Conservation (phyloP, 2,113 vertebrate genomes). For the Istiophorus platypterus region DNA sequence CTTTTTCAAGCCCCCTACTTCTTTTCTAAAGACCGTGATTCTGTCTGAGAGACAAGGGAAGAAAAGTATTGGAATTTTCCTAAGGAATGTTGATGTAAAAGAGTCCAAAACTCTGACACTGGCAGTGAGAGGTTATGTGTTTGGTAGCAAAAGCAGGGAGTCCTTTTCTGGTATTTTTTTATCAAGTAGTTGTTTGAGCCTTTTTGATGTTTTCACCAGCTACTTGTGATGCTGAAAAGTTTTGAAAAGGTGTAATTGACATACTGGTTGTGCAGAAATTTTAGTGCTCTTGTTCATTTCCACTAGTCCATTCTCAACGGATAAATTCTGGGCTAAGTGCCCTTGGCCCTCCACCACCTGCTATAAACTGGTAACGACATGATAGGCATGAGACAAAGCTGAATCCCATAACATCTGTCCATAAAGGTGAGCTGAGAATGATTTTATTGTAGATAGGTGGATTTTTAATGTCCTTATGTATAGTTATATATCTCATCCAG, state of each 20-base stretch:
- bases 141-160: slow-evolving; percentile 14
- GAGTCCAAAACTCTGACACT: slow-evolving; percentile 50
- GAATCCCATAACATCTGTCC: slow-evolving; percentile 65
- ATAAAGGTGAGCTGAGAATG: slow-evolving; percentile 66
- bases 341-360: slow-evolving; percentile 54
- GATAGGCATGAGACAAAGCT: slow-evolving; percentile 58
- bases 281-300: background rate
- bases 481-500: slow-evolving; percentile 65
- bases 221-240: background rate
- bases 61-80: slow-evolving; percentile 77
- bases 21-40: slow-evolving; percentile 78
- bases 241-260: background rate
- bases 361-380: slow-evolving; percentile 48
- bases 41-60: slow-evolving; percentile 73
- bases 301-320: background rate
- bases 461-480: slow-evolving; percentile 66
- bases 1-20: slow-evolving; percentile 55
- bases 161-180: slow-evolving; percentile 28
- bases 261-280: background rate
- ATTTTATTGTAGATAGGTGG: slow-evolving; percentile 67
- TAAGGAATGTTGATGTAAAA: slow-evolving; percentile 63
- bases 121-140: slow-evolving; percentile 24
- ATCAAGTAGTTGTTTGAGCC: background rate
- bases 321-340: slow-evolving; percentile 29
- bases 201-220: slow-evolving; percentile 1